These are phyloP conservation scores for Microcebus tavaratra DNA, from an alignment of 2,113 vertebrate species.

Conservation along the genomic window DNA sequence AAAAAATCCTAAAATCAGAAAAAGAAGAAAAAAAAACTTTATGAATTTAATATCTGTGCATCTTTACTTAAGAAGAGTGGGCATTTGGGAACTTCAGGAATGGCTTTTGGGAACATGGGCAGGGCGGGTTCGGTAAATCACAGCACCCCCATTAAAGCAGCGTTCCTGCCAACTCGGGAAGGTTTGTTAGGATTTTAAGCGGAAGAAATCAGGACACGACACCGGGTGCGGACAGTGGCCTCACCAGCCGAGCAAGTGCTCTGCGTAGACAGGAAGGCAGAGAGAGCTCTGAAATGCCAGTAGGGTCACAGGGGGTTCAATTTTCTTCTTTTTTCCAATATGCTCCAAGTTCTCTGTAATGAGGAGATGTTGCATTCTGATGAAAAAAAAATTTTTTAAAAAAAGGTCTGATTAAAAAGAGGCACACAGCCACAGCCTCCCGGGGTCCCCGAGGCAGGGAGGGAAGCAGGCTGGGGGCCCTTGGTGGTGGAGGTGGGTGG, in stretches of 20 bases:
- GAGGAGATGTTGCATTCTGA: background rate
- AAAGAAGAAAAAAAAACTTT: background rate
- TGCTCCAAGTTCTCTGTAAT: background rate
- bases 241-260: background rate
- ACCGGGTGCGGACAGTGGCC: background rate
- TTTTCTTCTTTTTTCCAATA: background rate
- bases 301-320: background rate
- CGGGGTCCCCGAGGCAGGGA: background rate
- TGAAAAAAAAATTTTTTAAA: background rate
- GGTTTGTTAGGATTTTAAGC: background rate
- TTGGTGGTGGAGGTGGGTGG: rapidly evolving
- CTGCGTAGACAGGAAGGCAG: background rate
- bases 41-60: background rate
- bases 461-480: rapidly evolving
- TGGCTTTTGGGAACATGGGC: too few species aligned
- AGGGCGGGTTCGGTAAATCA: background rate
- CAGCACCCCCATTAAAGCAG: background rate
- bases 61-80: background rate
- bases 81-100: background rate
- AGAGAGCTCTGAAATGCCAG: background rate
- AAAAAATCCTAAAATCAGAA: background rate
- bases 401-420: background rate
- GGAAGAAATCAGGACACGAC: background rate
- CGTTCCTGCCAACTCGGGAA: too few species aligned
- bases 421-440: background rate